These are phyloP conservation scores for Petrocephalus schoutedeni DNA, from an alignment of 2,797 vertebrate genomes.

Conservation along the genomic window DNA sequence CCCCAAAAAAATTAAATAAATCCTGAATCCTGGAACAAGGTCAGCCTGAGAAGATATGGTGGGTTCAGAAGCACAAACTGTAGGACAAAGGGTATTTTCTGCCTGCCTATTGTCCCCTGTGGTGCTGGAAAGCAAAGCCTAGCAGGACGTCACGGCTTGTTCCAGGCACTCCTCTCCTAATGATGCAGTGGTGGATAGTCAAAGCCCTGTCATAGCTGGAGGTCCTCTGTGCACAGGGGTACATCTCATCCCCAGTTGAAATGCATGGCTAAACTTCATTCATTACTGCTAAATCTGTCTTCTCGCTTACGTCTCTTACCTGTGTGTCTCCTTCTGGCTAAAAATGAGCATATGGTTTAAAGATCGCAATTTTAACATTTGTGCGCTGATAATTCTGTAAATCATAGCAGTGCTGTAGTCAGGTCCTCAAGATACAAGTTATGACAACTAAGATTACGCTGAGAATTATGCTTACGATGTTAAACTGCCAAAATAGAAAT, in stretches of 20 bases:
- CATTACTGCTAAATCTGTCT: neutral
- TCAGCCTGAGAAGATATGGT: neutral
- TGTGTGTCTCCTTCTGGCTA: neutral
- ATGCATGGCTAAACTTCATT: neutral
- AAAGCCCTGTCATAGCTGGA: neutral
- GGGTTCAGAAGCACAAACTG: neutral
- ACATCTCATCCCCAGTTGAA: neutral
- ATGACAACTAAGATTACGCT: neutral
- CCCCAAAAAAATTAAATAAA: neutral
- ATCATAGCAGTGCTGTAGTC: neutral
- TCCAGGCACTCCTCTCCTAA: conserved; percentile 5
- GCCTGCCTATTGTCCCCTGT: neutral
- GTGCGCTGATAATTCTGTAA: neutral
- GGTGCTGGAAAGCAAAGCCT: neutral
- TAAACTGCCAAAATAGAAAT: neutral
- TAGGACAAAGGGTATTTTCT: conserved; percentile 12
- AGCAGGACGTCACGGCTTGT: neutral
- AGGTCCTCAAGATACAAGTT: neutral
- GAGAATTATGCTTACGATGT: neutral
- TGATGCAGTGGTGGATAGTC: neutral
- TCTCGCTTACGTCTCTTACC: neutral
- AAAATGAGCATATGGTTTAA: neutral
- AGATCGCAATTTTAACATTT: conserved; percentile 2
- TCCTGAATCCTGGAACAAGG: neutral
- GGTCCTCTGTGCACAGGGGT: neutral